Conservation (phyloP, 2,888 invertebrate species). For the Cheilosia impressa region DNA sequence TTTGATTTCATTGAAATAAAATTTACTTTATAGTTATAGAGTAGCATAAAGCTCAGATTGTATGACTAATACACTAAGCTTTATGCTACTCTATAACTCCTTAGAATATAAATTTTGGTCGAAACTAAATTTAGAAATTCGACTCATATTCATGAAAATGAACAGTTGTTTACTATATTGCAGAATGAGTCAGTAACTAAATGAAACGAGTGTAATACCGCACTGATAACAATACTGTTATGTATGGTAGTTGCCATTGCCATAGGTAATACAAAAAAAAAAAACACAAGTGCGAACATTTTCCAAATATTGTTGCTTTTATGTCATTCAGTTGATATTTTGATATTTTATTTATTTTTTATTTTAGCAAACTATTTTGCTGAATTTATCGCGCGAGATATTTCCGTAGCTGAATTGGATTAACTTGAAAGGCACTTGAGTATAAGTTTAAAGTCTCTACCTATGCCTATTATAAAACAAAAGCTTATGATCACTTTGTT, state of each 20-base stretch:
- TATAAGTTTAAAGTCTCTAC: background rate
- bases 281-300: constrained; percentile 18
- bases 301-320: constrained; percentile 1
- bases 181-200: constrained; percentile 6
- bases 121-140: too few relatives aligned
- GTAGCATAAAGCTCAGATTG: too few relatives aligned
- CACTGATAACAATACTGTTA: constrained; percentile 16
- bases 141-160: too few relatives aligned
- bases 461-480: too few relatives aligned
- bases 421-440: background rate
- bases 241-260: constrained; percentile 1
- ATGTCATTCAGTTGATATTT: too few relatives aligned
- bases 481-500: too few relatives aligned
- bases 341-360: too few relatives aligned
- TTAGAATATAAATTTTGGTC: too few relatives aligned
- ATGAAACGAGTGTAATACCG: constrained; percentile 30
- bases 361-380: background rate
- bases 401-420: background rate
- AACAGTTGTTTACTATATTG: background rate
- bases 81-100: too few relatives aligned
- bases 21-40: too few relatives aligned
- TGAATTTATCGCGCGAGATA: background rate
- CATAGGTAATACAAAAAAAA: background rate
- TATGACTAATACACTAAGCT: too few relatives aligned
- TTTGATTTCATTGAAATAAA: too few relatives aligned